Base-by-base conservation (phyloP, 2,888 invertebrate genomes). In the Pasiphila rectangulata region DNA sequence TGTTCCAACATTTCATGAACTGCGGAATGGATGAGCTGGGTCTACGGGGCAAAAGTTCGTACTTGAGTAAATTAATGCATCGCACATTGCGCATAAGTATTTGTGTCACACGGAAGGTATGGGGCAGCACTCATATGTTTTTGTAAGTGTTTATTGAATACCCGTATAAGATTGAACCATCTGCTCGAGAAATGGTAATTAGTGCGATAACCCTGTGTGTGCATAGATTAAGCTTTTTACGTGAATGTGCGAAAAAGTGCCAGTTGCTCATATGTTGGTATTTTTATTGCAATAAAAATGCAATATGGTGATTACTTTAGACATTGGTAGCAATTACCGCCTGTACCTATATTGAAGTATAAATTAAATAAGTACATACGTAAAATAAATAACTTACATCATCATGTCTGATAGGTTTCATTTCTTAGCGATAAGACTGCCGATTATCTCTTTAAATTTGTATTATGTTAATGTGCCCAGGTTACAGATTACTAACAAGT, bases 141-240 rank as follows among this genome's bases (percentile, higher is more conserved):
- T 32, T 47, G 27, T 12, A 23, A 43, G 37, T 48, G 32, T 51
- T 49, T 55, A 55, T 55, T 55, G 40, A 57, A 12, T 47, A 55
- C 57, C 57, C 57, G 55, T 47, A 56, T 56, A 50, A 37, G 47
- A 40, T 46, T 46, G 23, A n/a, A 40, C 38, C 53, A 51, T 42
- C 53, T 51, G 53, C 49, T 29, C 34, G 13, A 27, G 17, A 17
- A 19, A 17, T 32, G 16, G 17, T 32, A 10, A 19, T 0, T 17
- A 17, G 13, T 13, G 17, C 32, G 17, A 19, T 32, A 17, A 32
- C 16, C 24, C 7, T 21, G 27, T 32, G 15, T 16, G 9, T 17
- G 21, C 24, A n/a, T n/a, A n/a, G 29, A 49, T 34, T 36, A 39
- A 13, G 5, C 9, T 20, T 41, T 46, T 46, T 44, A 30, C 12